Conservation (phyloP, 2,888 invertebrate genomes). For the Trileptium ribeirensis region DNA sequence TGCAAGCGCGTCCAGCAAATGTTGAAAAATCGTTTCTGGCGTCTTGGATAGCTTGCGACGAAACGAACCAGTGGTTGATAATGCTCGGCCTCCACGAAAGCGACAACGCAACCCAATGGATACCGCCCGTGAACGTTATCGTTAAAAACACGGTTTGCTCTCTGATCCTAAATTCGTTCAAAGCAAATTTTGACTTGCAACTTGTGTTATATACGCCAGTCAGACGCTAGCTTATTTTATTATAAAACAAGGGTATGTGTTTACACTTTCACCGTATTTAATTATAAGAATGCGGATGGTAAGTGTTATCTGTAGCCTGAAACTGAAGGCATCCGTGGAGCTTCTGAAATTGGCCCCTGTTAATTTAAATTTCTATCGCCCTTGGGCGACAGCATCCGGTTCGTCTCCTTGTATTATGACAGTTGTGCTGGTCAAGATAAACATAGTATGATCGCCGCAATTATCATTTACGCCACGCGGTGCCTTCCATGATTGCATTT, state of each 20-base stretch:
- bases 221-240: constrained; percentile 13
- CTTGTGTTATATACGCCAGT: constrained; percentile 5
- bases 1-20: too few relatives aligned
- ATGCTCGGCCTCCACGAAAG: too few relatives aligned
- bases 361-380: background rate
- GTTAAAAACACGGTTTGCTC: background rate
- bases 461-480: background rate
- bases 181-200: constrained; percentile 20
- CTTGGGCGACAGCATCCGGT: background rate
- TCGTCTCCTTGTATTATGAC: constrained; percentile 12
- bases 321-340: constrained; percentile 15
- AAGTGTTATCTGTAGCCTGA: constrained; percentile 20
- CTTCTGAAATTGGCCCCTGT: constrained; percentile 12
- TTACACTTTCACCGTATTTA: constrained; percentile 16
- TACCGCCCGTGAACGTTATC: too few relatives aligned
- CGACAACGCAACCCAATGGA: too few relatives aligned
- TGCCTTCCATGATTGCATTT: background rate
- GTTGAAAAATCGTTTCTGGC: too few relatives aligned
- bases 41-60: too few relatives aligned
- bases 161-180: background rate
- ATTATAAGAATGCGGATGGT: background rate
- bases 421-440: constrained; percentile 20
- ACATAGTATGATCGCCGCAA: background rate
- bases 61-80: too few relatives aligned
- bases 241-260: constrained; percentile 19